phyloP scores from a whole-genome alignment of 2,797 vertebrate genomes.

The Benthosema pterotum region DNA sequence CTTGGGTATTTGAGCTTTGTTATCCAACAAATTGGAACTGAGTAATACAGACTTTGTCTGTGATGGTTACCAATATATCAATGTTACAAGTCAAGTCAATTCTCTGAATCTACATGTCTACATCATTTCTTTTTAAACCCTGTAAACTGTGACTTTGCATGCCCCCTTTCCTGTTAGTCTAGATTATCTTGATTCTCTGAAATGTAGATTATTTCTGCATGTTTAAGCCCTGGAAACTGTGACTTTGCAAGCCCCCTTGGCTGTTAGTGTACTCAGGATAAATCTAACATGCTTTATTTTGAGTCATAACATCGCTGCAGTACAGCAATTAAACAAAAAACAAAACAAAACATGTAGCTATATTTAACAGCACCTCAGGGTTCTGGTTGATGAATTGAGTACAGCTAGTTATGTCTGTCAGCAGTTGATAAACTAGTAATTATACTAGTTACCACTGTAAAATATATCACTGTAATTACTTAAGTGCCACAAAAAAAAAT shows the following conservation, averaged over 20 bases:
- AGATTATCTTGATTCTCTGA: too few relatives aligned
- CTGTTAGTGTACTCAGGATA: not conserved
- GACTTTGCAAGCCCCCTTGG: not conserved
- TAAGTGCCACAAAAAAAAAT: not conserved
- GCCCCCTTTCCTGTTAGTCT: not conserved
- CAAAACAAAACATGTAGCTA: not conserved
- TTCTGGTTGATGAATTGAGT: not conserved
- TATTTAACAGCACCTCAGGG: not conserved
- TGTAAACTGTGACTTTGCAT: not conserved
- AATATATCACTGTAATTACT: not conserved
- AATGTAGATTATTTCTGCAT: not conserved
- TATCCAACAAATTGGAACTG: slow-evolving; percentile 49
- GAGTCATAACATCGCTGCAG: too few relatives aligned
- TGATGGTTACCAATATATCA: slow-evolving; percentile 18
- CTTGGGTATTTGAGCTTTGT: slow-evolving; percentile 7
- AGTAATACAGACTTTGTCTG: slow-evolving; percentile 52
- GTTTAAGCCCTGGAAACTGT: not conserved
- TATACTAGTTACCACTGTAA: not conserved
- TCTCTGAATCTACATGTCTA: too few relatives aligned
- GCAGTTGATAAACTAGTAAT: not conserved
- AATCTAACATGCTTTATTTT: too few relatives aligned
- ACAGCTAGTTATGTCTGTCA: not conserved
- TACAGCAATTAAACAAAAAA: not conserved
- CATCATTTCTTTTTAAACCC: slow-evolving; percentile 2
- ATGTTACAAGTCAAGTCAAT: not conserved